Percentiles rank a stretch among this genome's conserved stretches.
Evolutionary conservation across 1,140 invertebrate genomes (phyloP).

Genomic region (Tetragonula clypearis): DNA sequence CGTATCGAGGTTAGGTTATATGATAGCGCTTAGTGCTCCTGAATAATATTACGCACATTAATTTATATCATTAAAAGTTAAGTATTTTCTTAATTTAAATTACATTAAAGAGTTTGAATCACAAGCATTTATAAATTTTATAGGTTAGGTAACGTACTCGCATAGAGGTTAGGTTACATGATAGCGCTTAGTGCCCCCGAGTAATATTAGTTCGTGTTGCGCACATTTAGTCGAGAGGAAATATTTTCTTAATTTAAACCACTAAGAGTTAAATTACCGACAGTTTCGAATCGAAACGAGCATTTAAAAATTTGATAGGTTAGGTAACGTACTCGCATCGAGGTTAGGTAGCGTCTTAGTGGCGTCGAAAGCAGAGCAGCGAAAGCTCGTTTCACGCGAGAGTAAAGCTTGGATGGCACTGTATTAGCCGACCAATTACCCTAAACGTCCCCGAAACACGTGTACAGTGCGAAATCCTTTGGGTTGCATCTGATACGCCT

Average conservation of each 20-base stretch:
- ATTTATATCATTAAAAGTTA: too few relatives aligned
- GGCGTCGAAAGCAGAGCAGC: not conserved
- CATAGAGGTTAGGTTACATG: not conserved
- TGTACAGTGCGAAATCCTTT: conserved; percentile 14
- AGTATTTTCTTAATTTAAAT: not conserved
- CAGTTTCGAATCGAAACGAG: too few relatives aligned
- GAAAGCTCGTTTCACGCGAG: not conserved
- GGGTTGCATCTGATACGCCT: not conserved
- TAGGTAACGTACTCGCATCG: not conserved
- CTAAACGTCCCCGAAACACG: conserved; percentile 1
- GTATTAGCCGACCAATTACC: conserved; percentile 28
- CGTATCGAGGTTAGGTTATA: not conserved
- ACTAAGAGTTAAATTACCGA: not conserved
- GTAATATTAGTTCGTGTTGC: too few relatives aligned
- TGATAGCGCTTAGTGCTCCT: not conserved
- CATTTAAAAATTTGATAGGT: too few relatives aligned
- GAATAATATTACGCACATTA: too few relatives aligned
- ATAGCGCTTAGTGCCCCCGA: not conserved
- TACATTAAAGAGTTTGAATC: too few relatives aligned
- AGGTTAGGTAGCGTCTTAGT: not conserved
- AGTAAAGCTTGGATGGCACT: conserved; percentile 2
- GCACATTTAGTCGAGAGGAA: too few relatives aligned
- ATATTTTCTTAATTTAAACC: too few relatives aligned
- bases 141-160: not conserved
- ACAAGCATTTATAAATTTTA: not conserved